These are phyloP conservation scores for Drosophila tropicalis DNA, from an alignment of 1,140 invertebrate genomes.

Conservation along the genomic window DNA sequence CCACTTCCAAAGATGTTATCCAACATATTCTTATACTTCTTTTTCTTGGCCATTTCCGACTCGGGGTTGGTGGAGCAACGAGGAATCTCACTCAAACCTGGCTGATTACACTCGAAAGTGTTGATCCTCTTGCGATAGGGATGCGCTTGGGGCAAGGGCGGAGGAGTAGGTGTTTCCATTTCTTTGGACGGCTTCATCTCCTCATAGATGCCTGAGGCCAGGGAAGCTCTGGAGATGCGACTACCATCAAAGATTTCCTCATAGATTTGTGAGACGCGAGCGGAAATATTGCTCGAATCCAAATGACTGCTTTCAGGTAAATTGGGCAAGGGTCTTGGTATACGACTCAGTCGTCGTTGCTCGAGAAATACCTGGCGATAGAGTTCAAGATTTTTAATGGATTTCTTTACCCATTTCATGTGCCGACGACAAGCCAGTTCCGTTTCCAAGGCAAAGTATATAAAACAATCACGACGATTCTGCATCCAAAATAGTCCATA, in stretches of 20 bases:
- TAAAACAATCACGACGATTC: slow-evolving; percentile 78
- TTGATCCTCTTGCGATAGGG: slow-evolving; percentile 70
- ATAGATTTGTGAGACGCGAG: slow-evolving; percentile 78
- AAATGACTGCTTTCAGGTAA: slow-evolving; percentile 53
- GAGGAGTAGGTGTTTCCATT: slow-evolving; percentile 66
- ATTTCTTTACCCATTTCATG: slow-evolving; percentile 83
- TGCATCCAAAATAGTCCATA: slow-evolving; percentile 82
- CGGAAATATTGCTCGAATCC: slow-evolving; percentile 59
- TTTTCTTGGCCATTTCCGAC: slow-evolving; percentile 76
- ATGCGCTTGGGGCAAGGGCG: slow-evolving; percentile 62
- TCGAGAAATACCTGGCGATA: slow-evolving; percentile 76
- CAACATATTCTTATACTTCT: slow-evolving; percentile 77
- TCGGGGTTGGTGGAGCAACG: slow-evolving; percentile 79
- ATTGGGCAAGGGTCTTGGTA: slow-evolving; percentile 68
- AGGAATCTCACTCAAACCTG: slow-evolving; percentile 55
- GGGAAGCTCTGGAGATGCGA: slow-evolving; percentile 70
- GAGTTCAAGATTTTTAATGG: slow-evolving; percentile 80
- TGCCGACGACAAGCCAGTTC: slow-evolving; percentile 66
- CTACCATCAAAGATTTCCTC: slow-evolving; percentile 80
- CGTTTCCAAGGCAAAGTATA: slow-evolving; percentile 79
- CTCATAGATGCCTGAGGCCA: slow-evolving; percentile 82
- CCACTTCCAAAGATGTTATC: slow-evolving; percentile 65
- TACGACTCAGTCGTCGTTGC: slow-evolving; percentile 67
- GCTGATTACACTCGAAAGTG: slow-evolving; percentile 59
- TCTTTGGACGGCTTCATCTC: slow-evolving; percentile 73